These are phyloP conservation scores for Synanthedon myopaeformis DNA, from an alignment of 2,888 invertebrate species.

Conservation along the genomic window DNA sequence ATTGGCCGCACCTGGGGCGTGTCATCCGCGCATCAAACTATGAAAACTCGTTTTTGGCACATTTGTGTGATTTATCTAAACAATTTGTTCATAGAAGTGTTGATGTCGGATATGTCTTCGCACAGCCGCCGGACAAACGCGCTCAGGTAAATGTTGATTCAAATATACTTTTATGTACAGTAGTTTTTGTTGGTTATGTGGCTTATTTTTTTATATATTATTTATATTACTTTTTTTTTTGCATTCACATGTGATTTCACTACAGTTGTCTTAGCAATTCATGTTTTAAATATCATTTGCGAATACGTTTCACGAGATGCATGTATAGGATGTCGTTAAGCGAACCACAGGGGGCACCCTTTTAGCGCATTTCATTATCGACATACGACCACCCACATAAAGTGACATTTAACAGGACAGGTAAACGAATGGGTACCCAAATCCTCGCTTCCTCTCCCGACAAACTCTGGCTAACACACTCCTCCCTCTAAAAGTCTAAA, in stretches of 20 bases:
- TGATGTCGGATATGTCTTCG: constrained; percentile 22
- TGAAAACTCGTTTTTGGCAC: constrained; percentile 4
- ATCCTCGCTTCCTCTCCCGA: no score
- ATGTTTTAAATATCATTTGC: constrained; percentile 28
- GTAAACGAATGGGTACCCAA: no score
- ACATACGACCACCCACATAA: no score
- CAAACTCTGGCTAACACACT: no score
- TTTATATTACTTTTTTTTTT: constrained; percentile 54
- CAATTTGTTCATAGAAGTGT: constrained; percentile 29
- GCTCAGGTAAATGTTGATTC: constrained; percentile 39
- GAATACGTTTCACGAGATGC: constrained; percentile 22
- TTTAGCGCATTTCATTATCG: no score
- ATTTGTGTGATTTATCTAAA: background rate
- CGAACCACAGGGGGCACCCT: no score
- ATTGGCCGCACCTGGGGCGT: no score
- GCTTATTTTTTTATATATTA: constrained; percentile 61
- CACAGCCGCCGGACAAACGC: constrained; percentile 16
- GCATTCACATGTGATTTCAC: constrained; percentile 72
- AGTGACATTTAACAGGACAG: no score
- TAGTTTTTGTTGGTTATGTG: constrained; percentile 60
- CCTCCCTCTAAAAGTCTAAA: background rate
- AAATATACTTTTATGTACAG: constrained; percentile 6
- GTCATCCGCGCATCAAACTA: no score
- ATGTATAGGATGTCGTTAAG: constrained; percentile 19
- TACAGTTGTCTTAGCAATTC: constrained; percentile 61